phyloP scores from a whole-genome alignment of 2,113 vertebrate genomes.

The Carollia perspicillata region DNA sequence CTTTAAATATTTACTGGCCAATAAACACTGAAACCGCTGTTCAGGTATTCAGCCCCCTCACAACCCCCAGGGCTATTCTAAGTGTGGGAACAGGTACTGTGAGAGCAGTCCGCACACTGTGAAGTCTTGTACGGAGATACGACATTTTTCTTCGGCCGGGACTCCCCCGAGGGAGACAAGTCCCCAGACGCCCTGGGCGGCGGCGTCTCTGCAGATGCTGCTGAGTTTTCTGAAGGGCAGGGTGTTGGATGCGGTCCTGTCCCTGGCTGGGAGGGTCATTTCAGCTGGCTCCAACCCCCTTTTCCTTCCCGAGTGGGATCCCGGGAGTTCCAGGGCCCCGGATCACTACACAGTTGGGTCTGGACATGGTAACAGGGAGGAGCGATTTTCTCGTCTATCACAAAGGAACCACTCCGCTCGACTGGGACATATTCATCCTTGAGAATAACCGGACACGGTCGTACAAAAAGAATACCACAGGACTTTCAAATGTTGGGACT shows the following conservation, averaged over 20 bases:
- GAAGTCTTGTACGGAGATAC: background rate
- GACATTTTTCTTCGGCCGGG: background rate
- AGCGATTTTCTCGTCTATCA: background rate
- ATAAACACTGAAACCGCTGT: background rate
- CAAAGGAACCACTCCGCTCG: background rate
- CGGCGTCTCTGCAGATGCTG: background rate
- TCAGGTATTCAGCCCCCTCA: background rate
- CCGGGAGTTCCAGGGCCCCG: background rate
- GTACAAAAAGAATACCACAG: background rate
- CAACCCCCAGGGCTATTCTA: background rate
- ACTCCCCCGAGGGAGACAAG: background rate
- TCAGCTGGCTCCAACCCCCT: background rate
- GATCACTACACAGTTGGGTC: background rate
- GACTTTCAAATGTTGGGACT: background rate
- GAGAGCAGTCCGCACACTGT: background rate
- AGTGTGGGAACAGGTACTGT: background rate
- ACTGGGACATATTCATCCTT: background rate
- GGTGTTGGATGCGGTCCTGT: background rate
- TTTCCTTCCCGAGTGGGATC: background rate
- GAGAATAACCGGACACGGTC: background rate
- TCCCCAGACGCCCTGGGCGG: background rate
- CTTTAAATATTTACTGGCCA: background rate
- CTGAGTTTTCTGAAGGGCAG: background rate
- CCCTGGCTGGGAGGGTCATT: background rate
- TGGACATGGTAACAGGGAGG: background rate